Evolutionary conservation across 37 sponge, comb jelly and placozoan genomes (phyloP).

Genomic region (Geodia barretti): DNA sequence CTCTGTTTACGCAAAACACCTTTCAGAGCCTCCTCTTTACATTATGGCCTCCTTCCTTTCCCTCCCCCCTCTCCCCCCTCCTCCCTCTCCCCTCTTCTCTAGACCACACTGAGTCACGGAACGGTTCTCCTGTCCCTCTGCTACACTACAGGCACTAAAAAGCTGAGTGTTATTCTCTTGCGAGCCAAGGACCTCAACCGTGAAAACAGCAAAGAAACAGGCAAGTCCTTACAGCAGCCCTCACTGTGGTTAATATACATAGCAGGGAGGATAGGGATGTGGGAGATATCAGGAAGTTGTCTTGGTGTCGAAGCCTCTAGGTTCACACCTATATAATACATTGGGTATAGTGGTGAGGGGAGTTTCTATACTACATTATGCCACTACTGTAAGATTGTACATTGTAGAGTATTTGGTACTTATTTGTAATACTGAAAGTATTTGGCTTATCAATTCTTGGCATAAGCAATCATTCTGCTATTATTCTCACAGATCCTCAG

Average conservation of each 20-base stretch:
- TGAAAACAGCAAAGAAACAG: slow-evolving; percentile 49
- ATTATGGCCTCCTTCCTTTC: background rate
- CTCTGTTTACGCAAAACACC: too few relatives aligned
- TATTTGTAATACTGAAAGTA: too few relatives aligned
- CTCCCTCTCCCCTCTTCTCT: background rate
- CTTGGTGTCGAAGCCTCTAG: background rate
- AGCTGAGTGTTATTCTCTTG: slow-evolving; percentile 61
- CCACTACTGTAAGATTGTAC: too few relatives aligned
- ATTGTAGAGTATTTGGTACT: too few relatives aligned
- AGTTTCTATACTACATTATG: too few relatives aligned
- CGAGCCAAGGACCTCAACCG: slow-evolving; percentile 66
- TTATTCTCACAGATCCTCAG: slow-evolving; percentile 40
- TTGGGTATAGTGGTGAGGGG: background rate
- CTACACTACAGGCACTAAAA: slow-evolving; percentile 44
- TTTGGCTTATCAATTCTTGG: too few relatives aligned
- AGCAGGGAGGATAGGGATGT: background rate
- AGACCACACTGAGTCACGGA: slow-evolving; percentile 34
- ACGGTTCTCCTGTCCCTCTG: slow-evolving; percentile 41
- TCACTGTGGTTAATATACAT: background rate
- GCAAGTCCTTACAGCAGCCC: slow-evolving; percentile 14
- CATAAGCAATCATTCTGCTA: too few relatives aligned
- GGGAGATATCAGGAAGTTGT: too few relatives aligned
- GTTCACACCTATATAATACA: background rate
- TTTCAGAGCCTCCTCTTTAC: too few relatives aligned
- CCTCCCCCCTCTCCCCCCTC: slow-evolving; percentile 3